phyloP scores from a whole-genome alignment of 2,888 invertebrate species.

The Diarsia mendica region DNA sequence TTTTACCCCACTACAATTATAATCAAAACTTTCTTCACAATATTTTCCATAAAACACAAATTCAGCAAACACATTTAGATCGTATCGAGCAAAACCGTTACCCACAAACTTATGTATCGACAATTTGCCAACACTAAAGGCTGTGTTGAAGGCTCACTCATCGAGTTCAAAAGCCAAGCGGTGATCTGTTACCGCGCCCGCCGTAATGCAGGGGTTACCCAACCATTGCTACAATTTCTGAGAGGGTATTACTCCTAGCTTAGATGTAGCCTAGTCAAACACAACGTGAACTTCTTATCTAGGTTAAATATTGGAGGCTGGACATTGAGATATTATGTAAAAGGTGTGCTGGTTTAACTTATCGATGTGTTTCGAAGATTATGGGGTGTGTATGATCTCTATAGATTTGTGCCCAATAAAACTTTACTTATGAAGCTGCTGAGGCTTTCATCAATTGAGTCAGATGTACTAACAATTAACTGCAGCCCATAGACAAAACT shows the following conservation, averaged over 20 bases:
- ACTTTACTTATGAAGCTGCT: not conserved
- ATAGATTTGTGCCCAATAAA: not conserved
- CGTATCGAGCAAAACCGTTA: not conserved
- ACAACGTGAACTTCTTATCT: conserved; percentile 53
- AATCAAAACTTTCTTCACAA: too few relatives aligned
- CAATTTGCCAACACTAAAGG: conserved; percentile 57
- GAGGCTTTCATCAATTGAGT: not conserved
- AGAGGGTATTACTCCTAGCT: conserved; percentile 41
- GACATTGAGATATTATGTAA: conserved; percentile 47
- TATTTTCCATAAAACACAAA: too few relatives aligned
- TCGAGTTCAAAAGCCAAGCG: conserved; percentile 88
- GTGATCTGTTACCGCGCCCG: conserved; percentile 79
- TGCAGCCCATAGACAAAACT: not conserved
- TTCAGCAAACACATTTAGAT: not conserved
- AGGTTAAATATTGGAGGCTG: conserved; percentile 50
- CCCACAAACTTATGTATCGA: conserved; percentile 26
- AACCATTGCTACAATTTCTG: conserved; percentile 76
- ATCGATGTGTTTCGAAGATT: not conserved
- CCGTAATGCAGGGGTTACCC: conserved; percentile 77
- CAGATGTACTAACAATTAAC: not conserved
- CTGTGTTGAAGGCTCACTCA: conserved; percentile 87
- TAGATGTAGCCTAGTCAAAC: conserved; percentile 53
- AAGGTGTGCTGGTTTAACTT: conserved; percentile 20
- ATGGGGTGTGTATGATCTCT: not conserved
- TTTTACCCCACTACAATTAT: too few relatives aligned